Base-by-base conservation (phyloP, 2,888 invertebrate genomes). In the Tillus elongatus region DNA sequence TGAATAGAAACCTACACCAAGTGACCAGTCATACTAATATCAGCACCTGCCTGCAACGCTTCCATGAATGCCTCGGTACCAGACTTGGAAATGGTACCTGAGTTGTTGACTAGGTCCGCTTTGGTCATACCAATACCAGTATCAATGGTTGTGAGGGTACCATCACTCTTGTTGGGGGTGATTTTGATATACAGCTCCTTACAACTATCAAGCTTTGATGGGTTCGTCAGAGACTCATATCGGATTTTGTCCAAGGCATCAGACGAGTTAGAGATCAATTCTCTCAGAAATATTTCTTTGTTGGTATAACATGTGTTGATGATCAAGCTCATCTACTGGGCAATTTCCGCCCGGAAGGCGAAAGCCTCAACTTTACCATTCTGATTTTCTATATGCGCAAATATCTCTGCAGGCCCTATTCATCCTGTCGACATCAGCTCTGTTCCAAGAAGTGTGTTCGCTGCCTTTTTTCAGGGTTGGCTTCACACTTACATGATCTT, bases 51-150 rank as follows among this genome's bases (percentile, higher is more conserved):
- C 63, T 90, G 88, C 37, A 95, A 75, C 38, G 95, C 95, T 67
- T 96, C 95, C 95, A 96, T 95, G 71, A 96, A 95, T 2, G 93
- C 92, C 67, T 93, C 93, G 9, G 95, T 95, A 48, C 95, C 95
- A 35, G 95, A 95, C 65, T 92, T 92, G 28, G 95, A 95, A 63
- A 96, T 96, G 45, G 93, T 95, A 64, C 90, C 90, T 65, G 91
- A 69, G 66, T 91, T 91, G 75, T 95, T 93, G 46, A 96, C 86
- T 46, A 96, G 73, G 64, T 95, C 95, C 14, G 93, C 88, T 14
- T 95, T 96, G 39, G 95, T 95, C 95, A 96, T 96, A 50, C 95
- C 95, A 62, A 93, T 87, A 60, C 85, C 85, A 52, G 80, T 85
- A 64, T 93, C 92, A 51, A 87, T 83, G 61, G 96, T 77, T 42